Base-by-base conservation (phyloP, 1,140 invertebrate species). In the Stegodyphus mimosarum region DNA sequence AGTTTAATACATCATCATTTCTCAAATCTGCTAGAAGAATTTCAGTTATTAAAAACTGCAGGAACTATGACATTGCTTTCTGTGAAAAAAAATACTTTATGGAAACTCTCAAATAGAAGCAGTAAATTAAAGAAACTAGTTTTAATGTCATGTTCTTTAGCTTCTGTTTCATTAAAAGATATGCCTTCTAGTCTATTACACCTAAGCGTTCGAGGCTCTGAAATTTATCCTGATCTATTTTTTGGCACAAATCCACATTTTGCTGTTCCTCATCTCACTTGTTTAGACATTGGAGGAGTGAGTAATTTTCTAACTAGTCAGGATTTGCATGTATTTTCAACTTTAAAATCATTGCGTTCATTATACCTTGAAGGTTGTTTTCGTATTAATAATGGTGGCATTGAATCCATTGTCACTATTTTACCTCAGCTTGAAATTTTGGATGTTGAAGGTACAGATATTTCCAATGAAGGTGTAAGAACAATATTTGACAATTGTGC, bases 361-460 rank as follows among this genome's bases (percentile, higher is more conserved):
- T 49, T 86, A 7, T 86, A 75, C 13, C 18, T 86, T 5, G 75
- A 81, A 50, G 71, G 72, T 13, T 80, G 76, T 50, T 67, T 60
- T 64, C 60, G 85, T 5, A 75, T 86, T 60, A 86, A 86, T 51
- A 72, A 75, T 63, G 85, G 60, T 15, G 85, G 85, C 15, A 75
- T 86, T 33, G 77, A 80, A 51, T 67, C 67, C 3, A 80, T 86
- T 18, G 55, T 33, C 10, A 17, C 53, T 2, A 80, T 86, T 15
- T 67, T 86, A 7, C 71, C 70, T 55, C 76, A 80, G 2, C 70
- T 86, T 6, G 66, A 81, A 69, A 49, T 80, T 48, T 51, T 86
- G 7, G 85, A 86, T 70, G 71, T 86, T 10, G 85, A 86, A 80
- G 85, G 77, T 0, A 86, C 85, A 51, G 77, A 81, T 63, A 86